Evolutionary conservation across 2,113 vertebrate species (phyloP), one percentile per base, ranked within the genome.

Genomic region (Opisthocomus hoazin): DNA sequence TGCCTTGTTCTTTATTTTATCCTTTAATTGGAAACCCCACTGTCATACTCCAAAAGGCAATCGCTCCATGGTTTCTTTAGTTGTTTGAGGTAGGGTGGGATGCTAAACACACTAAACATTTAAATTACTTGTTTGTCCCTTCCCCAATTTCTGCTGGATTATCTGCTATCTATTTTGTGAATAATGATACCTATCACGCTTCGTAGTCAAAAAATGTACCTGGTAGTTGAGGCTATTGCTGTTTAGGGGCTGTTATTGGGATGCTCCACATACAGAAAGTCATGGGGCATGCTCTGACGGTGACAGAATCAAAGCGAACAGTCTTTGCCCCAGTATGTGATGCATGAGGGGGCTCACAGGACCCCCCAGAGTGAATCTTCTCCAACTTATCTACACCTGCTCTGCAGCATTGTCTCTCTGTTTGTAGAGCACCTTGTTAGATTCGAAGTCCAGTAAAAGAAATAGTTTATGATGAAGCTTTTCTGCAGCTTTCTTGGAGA

Each of bases 261-360:
- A 51, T 83, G 36, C 9, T 74, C 4, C 54, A 3, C 19, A 27
- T 22, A 5, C 34, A 80, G 46, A 32, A 91, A 50, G 32, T 9
- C 37, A 32, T 14, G 29, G 15, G 9, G 2, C 9, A 4, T 56
- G 21, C 4, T 73, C 26, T 83, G 58, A 34, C 14, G 30, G 32
- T 10, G 10, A 56, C 10, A 60, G 41, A 51, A 64, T 3, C n/a
- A n/a, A n/a, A n/a, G n/a, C n/a, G 51, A 15, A 26, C 12, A 58
- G 17, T 13, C 20, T 87, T 77, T 84, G 10, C 4, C 10, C 4
- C 30, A 84, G 36, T 15, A 53, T 0, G 1, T 45, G 12, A 37
- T 1, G 1, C 3, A 6, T 1, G 2, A 63, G 5, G 27, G 16
- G 34, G 30, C 3, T 56, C 54, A 60, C 14, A 48, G 41, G 24